Conservation (phyloP, 2,797 vertebrate genomes). For the Coilia nasus region DNA sequence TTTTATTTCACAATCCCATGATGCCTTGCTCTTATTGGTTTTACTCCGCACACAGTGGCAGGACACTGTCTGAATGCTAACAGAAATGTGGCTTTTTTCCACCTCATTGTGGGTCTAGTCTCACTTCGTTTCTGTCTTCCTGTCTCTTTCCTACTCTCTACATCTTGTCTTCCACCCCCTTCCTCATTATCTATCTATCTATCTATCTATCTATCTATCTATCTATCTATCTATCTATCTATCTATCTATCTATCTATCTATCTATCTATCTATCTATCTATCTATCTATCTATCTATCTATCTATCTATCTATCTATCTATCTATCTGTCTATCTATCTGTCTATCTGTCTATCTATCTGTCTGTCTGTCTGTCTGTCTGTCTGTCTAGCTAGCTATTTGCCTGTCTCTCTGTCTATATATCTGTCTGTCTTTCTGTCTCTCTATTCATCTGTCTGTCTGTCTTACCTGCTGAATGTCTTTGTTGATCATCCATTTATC, state of each 20-base stretch:
- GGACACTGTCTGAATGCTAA: conserved; percentile 70
- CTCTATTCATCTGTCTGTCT: background rate
- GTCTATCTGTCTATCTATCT: background rate
- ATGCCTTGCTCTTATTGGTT: conserved; percentile 69
- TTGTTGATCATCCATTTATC: background rate
- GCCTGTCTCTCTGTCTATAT: background rate
- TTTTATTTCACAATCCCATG: conserved; percentile 62
- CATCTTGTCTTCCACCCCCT: background rate
- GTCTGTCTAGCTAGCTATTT: no score
- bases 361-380: background rate
- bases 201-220: background rate
- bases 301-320: background rate
- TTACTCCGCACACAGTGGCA: conserved; percentile 63
- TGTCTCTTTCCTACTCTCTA: background rate
- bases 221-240: background rate
- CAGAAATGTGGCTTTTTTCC: conserved; percentile 54
- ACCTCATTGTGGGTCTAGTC: conserved; percentile 45
- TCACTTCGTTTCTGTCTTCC: background rate
- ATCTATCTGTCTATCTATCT: background rate
- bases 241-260: background rate
- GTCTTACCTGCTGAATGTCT: background rate
- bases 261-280: background rate
- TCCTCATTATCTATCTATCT: background rate
- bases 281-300: background rate
- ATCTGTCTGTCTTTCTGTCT: background rate